Evolutionary conservation across 2,888 invertebrate genomes (phyloP).

Genomic region (Drosophila rellima): DNA sequence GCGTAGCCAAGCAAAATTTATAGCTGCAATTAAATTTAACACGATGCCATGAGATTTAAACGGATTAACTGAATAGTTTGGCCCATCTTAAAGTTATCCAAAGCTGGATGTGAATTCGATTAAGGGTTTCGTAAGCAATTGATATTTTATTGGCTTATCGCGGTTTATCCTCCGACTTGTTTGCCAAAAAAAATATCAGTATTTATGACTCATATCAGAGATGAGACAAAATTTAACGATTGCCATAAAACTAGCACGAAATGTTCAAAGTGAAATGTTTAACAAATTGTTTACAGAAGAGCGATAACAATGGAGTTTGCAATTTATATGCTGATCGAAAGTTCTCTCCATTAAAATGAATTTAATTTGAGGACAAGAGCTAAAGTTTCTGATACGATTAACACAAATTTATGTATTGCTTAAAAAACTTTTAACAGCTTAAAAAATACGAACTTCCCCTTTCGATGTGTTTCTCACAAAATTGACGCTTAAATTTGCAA

Average conservation of each 20-base stretch:
- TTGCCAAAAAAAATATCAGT: slow-evolving; percentile 24
- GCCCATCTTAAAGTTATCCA: slow-evolving; percentile 48
- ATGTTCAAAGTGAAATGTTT: slow-evolving; percentile 23
- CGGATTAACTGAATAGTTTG: slow-evolving; percentile 78
- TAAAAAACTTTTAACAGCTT: not conserved
- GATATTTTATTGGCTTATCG: slow-evolving; percentile 78
- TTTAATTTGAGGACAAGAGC: not conserved
- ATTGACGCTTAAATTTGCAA: not conserved
- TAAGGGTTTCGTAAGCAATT: slow-evolving; percentile 31
- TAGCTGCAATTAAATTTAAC: slow-evolving; percentile 80
- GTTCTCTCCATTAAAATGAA: slow-evolving; percentile 6
- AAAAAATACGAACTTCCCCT: not conserved
- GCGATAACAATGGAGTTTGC: not conserved
- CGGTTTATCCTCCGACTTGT: slow-evolving; percentile 54
- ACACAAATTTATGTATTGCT: not conserved
- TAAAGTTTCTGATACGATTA: not conserved
- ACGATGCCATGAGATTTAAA: slow-evolving; percentile 76
- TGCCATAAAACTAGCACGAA: slow-evolving; percentile 33
- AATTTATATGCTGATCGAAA: not conserved
- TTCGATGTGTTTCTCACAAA: not conserved
- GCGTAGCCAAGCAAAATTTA: slow-evolving; percentile 69
- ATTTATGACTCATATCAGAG: slow-evolving; percentile 45
- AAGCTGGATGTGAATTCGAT: slow-evolving; percentile 8
- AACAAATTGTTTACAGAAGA: slow-evolving; percentile 36
- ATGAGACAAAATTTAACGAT: slow-evolving; percentile 29